Evolutionary conservation across 2,888 invertebrate genomes (phyloP).

Genomic region (Encarsia formosa): DNA sequence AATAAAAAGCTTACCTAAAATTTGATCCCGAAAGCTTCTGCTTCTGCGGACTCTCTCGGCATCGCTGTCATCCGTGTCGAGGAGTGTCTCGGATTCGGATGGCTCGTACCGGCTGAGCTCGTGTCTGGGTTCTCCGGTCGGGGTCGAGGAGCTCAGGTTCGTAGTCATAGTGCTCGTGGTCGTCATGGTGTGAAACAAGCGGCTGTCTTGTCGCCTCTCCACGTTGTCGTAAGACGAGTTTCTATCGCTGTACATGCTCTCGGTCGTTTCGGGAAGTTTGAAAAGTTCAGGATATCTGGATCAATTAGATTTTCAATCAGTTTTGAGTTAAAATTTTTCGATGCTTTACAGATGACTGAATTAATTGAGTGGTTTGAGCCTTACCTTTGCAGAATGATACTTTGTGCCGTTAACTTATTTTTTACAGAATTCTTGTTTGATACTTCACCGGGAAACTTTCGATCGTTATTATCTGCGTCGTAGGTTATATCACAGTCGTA

Average conservation of each 20-base stretch:
- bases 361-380: background rate
- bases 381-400: conserved; percentile 73
- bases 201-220: conserved; percentile 49
- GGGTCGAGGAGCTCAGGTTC: background rate
- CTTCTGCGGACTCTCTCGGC: conserved; percentile 48
- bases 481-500: conserved; percentile 57
- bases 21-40: conserved; percentile 74
- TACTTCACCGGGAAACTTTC: conserved; percentile 51
- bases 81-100: conserved; percentile 48
- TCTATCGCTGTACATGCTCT: conserved; percentile 46
- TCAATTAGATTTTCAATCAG: background rate
- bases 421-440: conserved; percentile 52
- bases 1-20: conserved; percentile 60
- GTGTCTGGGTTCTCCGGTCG: conserved; percentile 36
- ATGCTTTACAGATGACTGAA: background rate
- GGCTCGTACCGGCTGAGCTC: conserved; percentile 39
- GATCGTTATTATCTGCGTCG: conserved; percentile 49
- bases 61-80: conserved; percentile 56
- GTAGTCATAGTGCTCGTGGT: conserved; percentile 5
- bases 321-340: background rate
- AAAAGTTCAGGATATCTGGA: conserved; percentile 69
- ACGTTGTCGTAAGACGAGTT: conserved; percentile 78
- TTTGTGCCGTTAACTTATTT: conserved; percentile 68
- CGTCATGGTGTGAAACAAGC: background rate
- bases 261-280: conserved; percentile 53